A percentile compares a stretch with the other conserved stretches of the same genome.
phyloP scores from a whole-genome alignment of 2,888 invertebrate genomes.

The Notocelia uddmanniana region DNA sequence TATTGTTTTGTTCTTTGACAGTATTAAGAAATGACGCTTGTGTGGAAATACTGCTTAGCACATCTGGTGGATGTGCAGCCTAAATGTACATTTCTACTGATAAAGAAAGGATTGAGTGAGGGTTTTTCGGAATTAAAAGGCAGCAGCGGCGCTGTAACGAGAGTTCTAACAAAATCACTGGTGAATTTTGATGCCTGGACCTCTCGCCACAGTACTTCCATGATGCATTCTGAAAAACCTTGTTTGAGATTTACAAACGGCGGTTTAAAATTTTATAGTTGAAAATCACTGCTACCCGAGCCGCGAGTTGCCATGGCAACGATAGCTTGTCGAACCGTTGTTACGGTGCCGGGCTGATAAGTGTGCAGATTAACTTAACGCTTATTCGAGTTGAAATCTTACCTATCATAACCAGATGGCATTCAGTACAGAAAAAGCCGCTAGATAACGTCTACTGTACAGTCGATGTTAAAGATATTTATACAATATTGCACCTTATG shows the following conservation, averaged over 20 bases:
- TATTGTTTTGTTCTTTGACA: too few species aligned
- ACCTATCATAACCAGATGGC: constrained; percentile 1
- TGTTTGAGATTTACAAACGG: neutral
- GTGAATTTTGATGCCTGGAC: neutral
- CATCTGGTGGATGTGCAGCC: too few species aligned
- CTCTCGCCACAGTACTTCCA: neutral
- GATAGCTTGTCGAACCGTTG: neutral
- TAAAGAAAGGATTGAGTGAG: neutral
- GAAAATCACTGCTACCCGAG: neutral
- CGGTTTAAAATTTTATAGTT: neutral
- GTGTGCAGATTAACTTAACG: neutral
- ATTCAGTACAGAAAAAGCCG: neutral
- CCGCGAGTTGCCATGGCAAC: neutral
- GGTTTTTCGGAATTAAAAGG: neutral
- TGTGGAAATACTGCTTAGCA: too few species aligned
- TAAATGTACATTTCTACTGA: neutral
- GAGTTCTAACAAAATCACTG: neutral
- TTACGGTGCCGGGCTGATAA: neutral
- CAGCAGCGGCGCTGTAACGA: neutral
- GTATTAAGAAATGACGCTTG: too few species aligned
- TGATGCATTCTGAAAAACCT: neutral
- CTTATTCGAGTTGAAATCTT: neutral
- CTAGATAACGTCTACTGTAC: neutral
- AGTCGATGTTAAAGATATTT: too few species aligned
- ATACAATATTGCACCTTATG: too few species aligned